Percentiles rank a stretch among this genome's conserved stretches.
Conservation (phyloP, 2,888 invertebrate species). For the Pammene aurita region DNA sequence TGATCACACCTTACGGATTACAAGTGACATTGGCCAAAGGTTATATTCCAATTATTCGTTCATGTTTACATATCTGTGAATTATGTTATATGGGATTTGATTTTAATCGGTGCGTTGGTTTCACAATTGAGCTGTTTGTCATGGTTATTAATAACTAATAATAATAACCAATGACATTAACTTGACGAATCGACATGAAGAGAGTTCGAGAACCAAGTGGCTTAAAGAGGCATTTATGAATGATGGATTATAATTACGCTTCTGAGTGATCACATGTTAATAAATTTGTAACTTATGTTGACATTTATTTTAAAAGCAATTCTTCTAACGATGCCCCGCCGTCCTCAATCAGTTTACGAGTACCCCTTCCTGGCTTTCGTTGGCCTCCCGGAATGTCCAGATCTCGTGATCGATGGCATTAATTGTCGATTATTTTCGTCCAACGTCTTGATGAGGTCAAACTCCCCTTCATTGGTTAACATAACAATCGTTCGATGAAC, state of each 20-base stretch:
- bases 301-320: constrained; percentile 9
- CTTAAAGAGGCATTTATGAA: background rate
- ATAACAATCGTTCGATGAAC: constrained; percentile 40
- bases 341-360: constrained; percentile 21
- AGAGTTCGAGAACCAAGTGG: background rate
- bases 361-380: constrained; percentile 17
- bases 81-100: constrained; percentile 34
- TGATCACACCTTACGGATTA: constrained; percentile 33
- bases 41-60: constrained; percentile 32
- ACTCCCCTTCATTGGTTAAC: constrained; percentile 45
- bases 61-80: constrained; percentile 26
- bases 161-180: constrained; percentile 1
- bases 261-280: background rate
- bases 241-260: constrained; percentile 6
- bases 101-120: constrained; percentile 22
- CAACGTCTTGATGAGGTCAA: constrained; percentile 55
- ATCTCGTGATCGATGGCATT: constrained; percentile 62
- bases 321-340: background rate
- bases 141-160: background rate
- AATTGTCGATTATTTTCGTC: constrained; percentile 65
- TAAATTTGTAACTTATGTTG: background rate
- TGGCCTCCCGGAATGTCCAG: constrained; percentile 28
- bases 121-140: constrained; percentile 18
- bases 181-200: background rate
- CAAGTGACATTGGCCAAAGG: constrained; percentile 35